Base-by-base conservation (phyloP, 2,113 vertebrate species). In the Neodon shergylaensis region DNA sequence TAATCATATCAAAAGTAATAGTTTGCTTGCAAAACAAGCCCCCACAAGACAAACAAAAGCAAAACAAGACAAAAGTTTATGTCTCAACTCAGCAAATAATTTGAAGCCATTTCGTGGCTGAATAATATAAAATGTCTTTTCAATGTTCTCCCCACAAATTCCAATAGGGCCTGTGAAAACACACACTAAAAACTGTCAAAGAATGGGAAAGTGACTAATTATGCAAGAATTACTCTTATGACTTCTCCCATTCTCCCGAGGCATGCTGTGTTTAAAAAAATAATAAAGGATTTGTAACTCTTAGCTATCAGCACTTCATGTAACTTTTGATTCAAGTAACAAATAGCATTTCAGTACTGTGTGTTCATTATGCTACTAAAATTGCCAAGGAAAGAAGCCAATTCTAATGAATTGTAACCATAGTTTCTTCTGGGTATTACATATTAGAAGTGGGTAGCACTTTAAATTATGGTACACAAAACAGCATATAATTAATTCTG, bases 381-480 rank as follows among this genome's bases (percentile, higher is more conserved):
- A 97, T 94, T 96, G 94, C 95, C 92, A 97, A 96, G 97, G 95
- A 96, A 96, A 94, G 94, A 94, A 97, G 95, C 96, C 97, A 97
- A 95, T 97, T 97, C 91, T 97, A 96, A 97, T 97, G 96, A 98
- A 97, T 96, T 91, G 97, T 97, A 97, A 97, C 97, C 97, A 97
- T 97, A 98, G 97, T 97, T 98, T 97, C 96, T 94, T 96, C 90
- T 95, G 94, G 82, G 19, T 96, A 70, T 96, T 95, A 85, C 96
- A 95, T 96, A 97, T 97, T 97, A 97, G 97, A 97, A 97, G 97
- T 97, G 97, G 97, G 97, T 97, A 97, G 97, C 96, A 97, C 95
- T 97, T 97, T 98, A 97, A 96, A 97, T 98, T 98, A 98, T 96
- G 95, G 95, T 96, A 97, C 97, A 97, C 97, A 98, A 97, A 97